phyloP scores from a whole-genome alignment of 2,797 vertebrate genomes.

The Bradypodion pumilum region DNA sequence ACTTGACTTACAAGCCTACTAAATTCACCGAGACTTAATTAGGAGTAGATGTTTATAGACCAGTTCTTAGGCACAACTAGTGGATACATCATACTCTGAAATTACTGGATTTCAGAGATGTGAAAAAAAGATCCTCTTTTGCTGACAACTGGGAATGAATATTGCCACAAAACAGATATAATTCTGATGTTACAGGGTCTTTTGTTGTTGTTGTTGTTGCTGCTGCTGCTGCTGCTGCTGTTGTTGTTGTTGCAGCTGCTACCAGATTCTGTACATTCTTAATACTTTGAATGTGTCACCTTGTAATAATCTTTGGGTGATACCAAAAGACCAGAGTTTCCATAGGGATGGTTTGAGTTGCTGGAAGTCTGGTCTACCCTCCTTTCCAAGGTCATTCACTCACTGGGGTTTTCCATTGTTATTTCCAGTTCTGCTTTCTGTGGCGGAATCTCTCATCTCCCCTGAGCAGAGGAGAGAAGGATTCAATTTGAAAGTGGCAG shows the following conservation, averaged over 20 bases:
- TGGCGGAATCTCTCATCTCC: neutral
- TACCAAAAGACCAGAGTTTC: neutral
- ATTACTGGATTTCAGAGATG: neutral
- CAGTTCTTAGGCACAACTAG: neutral
- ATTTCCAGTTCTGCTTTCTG: conserved; percentile 8
- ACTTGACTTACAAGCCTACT: neutral
- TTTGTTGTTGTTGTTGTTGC: too few species aligned
- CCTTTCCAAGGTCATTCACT: conserved; percentile 21
- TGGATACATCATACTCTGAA: neutral
- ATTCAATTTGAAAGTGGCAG: neutral
- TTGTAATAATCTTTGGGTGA: neutral
- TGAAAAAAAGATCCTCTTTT: neutral
- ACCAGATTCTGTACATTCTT: neutral
- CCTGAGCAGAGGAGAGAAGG: neutral
- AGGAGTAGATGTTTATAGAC: neutral
- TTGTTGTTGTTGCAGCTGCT: too few species aligned
- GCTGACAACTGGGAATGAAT: neutral
- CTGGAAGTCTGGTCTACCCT: neutral
- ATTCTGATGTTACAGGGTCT: neutral
- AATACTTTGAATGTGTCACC: neutral
- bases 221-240: too few species aligned
- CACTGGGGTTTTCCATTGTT: neutral
- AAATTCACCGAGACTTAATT: neutral
- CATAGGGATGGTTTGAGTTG: neutral
- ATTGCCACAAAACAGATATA: neutral